phyloP scores from a whole-genome alignment of 1,140 invertebrate species.

The Chironomus tepperi region DNA sequence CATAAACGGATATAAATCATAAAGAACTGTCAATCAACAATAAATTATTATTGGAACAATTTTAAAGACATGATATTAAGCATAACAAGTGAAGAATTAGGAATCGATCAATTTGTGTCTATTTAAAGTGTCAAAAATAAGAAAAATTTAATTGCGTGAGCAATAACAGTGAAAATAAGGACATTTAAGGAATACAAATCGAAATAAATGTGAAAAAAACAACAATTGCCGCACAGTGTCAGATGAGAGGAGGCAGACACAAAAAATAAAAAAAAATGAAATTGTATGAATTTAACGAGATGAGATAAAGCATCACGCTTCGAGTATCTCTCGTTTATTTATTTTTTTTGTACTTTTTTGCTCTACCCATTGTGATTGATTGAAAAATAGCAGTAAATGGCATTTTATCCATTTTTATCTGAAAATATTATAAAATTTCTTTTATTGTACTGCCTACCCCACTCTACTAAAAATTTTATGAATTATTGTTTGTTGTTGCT shows the following conservation, averaged over 20 bases:
- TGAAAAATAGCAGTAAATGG: constrained; percentile 12
- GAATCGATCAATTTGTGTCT: constrained; percentile 3
- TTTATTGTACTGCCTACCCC: too few relatives aligned
- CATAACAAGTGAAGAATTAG: constrained; percentile 9
- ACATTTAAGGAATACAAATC: neutral
- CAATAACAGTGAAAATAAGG: neutral
- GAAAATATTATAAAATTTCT: too few relatives aligned
- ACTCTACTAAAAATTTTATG: too few relatives aligned
- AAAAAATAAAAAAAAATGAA: neutral
- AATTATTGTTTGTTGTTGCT: too few relatives aligned
- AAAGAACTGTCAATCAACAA: neutral
- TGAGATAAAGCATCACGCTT: neutral
- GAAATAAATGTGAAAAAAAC: neutral
- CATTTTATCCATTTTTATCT: neutral
- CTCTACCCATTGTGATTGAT: neutral
- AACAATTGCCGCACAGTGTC: neutral
- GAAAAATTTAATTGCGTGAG: neutral
- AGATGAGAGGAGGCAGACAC: neutral
- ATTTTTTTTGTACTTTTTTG: too few relatives aligned
- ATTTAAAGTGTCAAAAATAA: constrained; percentile 8
- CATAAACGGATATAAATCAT: neutral
- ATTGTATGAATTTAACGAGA: constrained; percentile 14
- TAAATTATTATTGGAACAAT: neutral
- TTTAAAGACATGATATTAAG: neutral
- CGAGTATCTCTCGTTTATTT: constrained; percentile 6